Evolutionary conservation across 2,113 vertebrate species (phyloP).

Genomic region (Antigone vipio): DNA sequence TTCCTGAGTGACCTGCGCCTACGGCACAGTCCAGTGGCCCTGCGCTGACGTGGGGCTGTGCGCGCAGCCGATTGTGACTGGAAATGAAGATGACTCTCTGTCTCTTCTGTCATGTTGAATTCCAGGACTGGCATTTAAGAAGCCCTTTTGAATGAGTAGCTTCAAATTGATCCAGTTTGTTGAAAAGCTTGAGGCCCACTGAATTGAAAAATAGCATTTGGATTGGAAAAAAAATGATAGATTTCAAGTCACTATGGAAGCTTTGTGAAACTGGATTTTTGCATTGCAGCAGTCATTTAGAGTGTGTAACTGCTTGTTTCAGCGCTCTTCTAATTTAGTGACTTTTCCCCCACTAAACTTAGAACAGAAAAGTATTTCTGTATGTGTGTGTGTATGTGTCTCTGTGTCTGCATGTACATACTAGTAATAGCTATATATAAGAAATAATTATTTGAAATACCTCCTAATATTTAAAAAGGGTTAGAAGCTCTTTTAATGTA

Average conservation of each 20-base stretch:
- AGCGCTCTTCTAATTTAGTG: not conserved
- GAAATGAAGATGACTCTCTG: constrained; percentile 50
- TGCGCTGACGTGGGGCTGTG: not conserved
- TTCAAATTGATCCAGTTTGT: constrained; percentile 69
- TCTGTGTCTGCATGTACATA: not conserved
- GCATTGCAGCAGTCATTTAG: constrained; percentile 6
- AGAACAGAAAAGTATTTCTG: not conserved
- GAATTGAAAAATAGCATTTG: constrained; percentile 66
- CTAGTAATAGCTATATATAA: not conserved
- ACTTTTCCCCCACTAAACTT: not conserved
- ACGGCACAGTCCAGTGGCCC: not conserved
- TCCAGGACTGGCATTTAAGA: constrained; percentile 43
- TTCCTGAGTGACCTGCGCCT: not conserved
- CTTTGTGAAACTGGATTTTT: not conserved
- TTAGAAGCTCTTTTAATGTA: not conserved
- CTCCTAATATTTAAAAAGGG: not conserved
- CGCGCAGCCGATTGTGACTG: constrained; percentile 12
- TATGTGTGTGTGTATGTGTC: not conserved
- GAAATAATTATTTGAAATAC: not conserved
- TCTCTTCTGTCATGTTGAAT: constrained; percentile 49
- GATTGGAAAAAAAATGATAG: constrained; percentile 33
- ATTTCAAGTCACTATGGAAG: constrained; percentile 3
- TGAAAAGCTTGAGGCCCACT: constrained; percentile 41
- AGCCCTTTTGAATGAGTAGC: constrained; percentile 61
- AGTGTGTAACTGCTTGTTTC: constrained; percentile 15